Evolutionary conservation across 2,797 vertebrate genomes (phyloP).

Genomic region (Mormyrus proboscirostris): DNA sequence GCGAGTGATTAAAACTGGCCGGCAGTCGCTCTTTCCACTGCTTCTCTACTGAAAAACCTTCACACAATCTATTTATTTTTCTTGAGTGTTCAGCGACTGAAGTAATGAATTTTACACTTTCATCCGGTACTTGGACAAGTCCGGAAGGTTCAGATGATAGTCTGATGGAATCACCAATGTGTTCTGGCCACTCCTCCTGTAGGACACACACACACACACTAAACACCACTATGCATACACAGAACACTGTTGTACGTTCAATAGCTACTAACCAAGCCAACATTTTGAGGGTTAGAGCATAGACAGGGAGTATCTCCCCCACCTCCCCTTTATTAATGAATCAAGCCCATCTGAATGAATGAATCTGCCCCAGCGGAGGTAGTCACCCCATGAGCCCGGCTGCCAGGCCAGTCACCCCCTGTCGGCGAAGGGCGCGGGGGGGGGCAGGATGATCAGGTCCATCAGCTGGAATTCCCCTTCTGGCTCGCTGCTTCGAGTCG

Average conservation of each 20-base stretch:
- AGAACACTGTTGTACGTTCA: neutral
- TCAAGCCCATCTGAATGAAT: neutral
- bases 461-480: slow-evolving; percentile 30
- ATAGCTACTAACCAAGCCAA: neutral
- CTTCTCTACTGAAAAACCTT: neutral
- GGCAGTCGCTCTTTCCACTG: neutral
- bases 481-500: slow-evolving; percentile 14
- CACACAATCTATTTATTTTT: neutral
- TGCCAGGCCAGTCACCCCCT: neutral
- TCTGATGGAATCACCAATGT: neutral
- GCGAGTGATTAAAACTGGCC: neutral
- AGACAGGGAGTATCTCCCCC: neutral
- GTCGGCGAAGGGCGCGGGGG: slow-evolving; percentile 64
- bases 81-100: neutral
- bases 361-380: neutral
- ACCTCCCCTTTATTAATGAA: neutral
- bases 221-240: neutral
- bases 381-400: neutral
- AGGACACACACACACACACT: neutral
- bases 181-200: neutral
- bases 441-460: slow-evolving; percentile 53
- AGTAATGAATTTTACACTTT: neutral
- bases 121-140: neutral
- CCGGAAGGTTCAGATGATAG: neutral
- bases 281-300: neutral